A percentile compares a stretch with the other conserved stretches of the same genome.
Conservation (phyloP, 2,888 invertebrate species). For the Acronicta alni region DNA sequence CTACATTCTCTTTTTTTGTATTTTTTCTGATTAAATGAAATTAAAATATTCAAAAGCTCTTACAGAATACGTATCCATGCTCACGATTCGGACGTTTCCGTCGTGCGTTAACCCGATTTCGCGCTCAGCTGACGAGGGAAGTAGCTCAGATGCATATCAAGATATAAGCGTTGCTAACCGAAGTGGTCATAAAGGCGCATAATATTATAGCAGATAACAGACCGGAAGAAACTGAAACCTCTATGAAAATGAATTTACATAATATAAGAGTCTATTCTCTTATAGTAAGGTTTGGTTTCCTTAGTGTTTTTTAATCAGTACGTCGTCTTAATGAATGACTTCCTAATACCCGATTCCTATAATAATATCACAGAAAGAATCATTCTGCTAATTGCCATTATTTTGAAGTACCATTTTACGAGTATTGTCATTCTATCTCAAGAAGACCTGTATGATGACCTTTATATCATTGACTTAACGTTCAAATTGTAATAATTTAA, state of each 20-base stretch:
- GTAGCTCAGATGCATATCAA: slow-evolving; percentile 60
- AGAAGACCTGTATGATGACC: too few species aligned
- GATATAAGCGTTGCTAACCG: slow-evolving; percentile 35
- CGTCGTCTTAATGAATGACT: background rate
- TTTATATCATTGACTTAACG: too few species aligned
- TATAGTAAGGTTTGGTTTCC: background rate
- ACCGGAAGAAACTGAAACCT: slow-evolving; percentile 4
- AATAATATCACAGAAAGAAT: too few species aligned
- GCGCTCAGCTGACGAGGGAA: slow-evolving; percentile 57
- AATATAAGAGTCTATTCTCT: background rate
- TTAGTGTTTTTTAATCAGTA: slow-evolving; percentile 7
- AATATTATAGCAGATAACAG: slow-evolving; percentile 13
- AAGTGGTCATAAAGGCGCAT: slow-evolving; percentile 36
- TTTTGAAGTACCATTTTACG: too few species aligned
- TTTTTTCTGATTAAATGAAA: background rate
- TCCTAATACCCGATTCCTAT: too few species aligned
- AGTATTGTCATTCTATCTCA: too few species aligned
- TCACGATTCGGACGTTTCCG: slow-evolving; percentile 55
- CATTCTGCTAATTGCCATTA: too few species aligned
- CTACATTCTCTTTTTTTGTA: too few species aligned
- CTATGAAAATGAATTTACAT: background rate
- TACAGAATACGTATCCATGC: slow-evolving; percentile 52
- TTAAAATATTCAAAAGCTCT: slow-evolving; percentile 16
- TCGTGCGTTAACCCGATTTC: slow-evolving; percentile 65
- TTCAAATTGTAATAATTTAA: too few species aligned